Base-by-base conservation (phyloP, 2,113 vertebrate genomes). In the Python bivittatus region DNA sequence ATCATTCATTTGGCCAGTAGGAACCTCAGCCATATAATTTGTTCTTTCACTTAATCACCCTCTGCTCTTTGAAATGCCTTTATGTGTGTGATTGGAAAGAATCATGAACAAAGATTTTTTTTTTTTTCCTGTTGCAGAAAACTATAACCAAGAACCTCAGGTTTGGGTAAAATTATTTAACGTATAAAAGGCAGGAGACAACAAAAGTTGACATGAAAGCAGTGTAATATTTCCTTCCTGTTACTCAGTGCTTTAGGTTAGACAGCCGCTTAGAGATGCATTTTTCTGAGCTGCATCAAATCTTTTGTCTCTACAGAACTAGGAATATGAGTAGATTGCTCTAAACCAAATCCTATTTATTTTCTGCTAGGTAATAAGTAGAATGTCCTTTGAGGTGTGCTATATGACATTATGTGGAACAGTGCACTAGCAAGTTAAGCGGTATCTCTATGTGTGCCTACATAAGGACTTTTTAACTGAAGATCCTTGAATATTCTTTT, bases 21-120 rank as follows among this genome's bases (percentile, higher is more conserved):
- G 93, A 95, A 68, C 15, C 84, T 72, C 48, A 92, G 2, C 89
- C 42, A 13, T 93, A 83, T 56, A 93, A 93, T 92, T 44, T 94
- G 48, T 92, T 90, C 17, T 48, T 96, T 11, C 2, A 2, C 0
- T 92, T 90, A 89, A 91, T 58, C 58, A 91, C 48, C 17, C 13
- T 86, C 38, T 72, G 38, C 22, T 91, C 29, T 42, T 68, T 86
- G 79, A 68, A 91, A 89, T 89, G 52, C 20, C 58, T 68, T 84
- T 93, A 27, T 68, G 20, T 33, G 29, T 52, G 58, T 52, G 52
- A 89, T 8, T 86, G 58, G 88, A 54, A 89, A 42, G 57, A 85
- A 92, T 84, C 89, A 68, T 48, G 38, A 44, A 72, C 58, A 86
- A 54, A 29, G 22, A 15, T 85, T 5, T 68, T 10, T 56, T 33